Evolutionary conservation across 2,113 vertebrate species (phyloP).

Genomic region (Ptilorrhoa leucosticta): DNA sequence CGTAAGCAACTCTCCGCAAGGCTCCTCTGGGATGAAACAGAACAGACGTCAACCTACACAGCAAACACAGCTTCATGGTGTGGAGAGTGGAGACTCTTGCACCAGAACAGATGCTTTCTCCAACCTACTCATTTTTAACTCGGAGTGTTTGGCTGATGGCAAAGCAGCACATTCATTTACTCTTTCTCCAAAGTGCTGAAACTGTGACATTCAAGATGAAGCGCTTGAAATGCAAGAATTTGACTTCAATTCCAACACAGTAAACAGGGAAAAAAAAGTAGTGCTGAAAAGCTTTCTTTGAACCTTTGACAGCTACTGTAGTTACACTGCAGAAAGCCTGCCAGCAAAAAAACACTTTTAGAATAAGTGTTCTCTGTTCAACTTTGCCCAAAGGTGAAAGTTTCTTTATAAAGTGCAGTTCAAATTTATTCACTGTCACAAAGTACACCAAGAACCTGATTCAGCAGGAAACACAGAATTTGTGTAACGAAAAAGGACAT

Average conservation of each 20-base stretch:
- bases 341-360: not conserved
- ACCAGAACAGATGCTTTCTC: not conserved
- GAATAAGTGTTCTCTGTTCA: conserved; percentile 8
- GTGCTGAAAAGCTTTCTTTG: not conserved
- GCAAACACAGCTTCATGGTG: not conserved
- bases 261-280: not conserved
- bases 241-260: not conserved
- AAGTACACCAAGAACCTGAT: conserved; percentile 7
- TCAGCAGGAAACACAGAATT: not conserved
- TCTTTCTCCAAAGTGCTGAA: not conserved
- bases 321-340: not conserved
- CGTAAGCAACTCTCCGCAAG: not conserved
- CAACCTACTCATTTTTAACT: not conserved
- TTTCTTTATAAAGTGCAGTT: conserved; percentile 15
- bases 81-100: accelerated
- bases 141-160: not conserved
- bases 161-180: not conserved
- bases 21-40: not conserved
- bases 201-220: not conserved
- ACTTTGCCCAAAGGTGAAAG: conserved; percentile 39
- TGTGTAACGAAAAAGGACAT: not conserved
- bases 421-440: conserved; percentile 8
- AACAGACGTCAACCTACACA: not conserved
- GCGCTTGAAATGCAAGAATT: not conserved
- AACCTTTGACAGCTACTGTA: not conserved